Evolutionary conservation across 1,140 invertebrate species (phyloP).

Genomic region (Hycleus phaleratus): DNA sequence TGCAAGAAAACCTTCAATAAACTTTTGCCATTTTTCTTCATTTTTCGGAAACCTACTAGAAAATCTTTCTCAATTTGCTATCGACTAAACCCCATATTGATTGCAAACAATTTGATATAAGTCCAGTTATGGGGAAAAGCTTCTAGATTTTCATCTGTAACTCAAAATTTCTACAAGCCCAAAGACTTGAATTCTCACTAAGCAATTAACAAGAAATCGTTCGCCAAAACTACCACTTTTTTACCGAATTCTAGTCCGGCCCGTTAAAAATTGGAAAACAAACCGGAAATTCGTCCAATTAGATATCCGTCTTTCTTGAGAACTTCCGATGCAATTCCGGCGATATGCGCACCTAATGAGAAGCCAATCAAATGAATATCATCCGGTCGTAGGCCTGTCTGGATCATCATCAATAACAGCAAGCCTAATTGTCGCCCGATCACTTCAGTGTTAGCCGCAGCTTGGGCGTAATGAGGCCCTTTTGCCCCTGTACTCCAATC

Average conservation of each 20-base stretch:
- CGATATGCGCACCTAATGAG: conserved; percentile 69
- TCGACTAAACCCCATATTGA: too few species aligned
- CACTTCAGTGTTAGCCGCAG: conserved; percentile 56
- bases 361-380: conserved; percentile 69
- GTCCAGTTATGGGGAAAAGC: too few species aligned
- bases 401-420: conserved; percentile 49
- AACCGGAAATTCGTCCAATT: conserved; percentile 63
- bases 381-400: conserved; percentile 39
- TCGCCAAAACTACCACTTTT: too few species aligned
- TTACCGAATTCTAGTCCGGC: too few species aligned
- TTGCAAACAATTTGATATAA: too few species aligned
- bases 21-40: too few species aligned
- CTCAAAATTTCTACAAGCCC: neutral
- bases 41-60: too few species aligned
- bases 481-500: conserved; percentile 57
- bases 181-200: neutral
- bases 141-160: too few species aligned
- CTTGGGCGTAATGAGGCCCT: conserved; percentile 57
- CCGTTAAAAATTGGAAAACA: too few species aligned
- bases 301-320: conserved; percentile 47
- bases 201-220: too few species aligned
- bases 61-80: too few species aligned
- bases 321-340: conserved; percentile 61
- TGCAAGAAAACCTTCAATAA: too few species aligned
- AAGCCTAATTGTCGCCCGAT: conserved; percentile 55